Evolutionary conservation across 2,797 vertebrate species (phyloP).

Genomic region (Silurus aristotelis): DNA sequence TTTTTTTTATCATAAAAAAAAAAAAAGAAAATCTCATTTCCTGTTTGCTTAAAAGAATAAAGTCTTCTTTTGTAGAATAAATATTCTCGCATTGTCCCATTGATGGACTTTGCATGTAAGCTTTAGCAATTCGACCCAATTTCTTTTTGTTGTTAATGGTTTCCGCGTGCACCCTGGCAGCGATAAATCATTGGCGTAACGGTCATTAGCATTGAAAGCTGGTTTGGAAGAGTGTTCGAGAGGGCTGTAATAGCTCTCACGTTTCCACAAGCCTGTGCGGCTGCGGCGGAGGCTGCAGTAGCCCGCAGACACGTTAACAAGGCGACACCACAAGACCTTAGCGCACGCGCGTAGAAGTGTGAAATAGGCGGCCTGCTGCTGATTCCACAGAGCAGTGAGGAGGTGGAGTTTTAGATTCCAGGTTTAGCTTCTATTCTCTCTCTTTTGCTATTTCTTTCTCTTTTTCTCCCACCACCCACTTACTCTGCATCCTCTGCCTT

Average conservation of each 20-base stretch:
- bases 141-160: constrained; percentile 1
- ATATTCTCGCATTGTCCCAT: neutral
- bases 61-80: neutral
- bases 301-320: constrained; percentile 55
- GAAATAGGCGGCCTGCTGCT: constrained; percentile 1
- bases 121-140: neutral
- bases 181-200: constrained; percentile 53
- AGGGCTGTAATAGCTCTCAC: constrained; percentile 67
- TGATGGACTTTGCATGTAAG: constrained; percentile 2
- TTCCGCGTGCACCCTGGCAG: constrained; percentile 25
- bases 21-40: neutral
- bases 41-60: neutral
- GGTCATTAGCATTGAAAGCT: constrained; percentile 50
- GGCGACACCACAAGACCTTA: constrained; percentile 43
- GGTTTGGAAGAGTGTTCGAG: constrained; percentile 51
- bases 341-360: neutral
- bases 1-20: neutral
- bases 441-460: constrained; percentile 7
- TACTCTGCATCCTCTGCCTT: neutral
- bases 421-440: neutral
- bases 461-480: neutral
- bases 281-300: constrained; percentile 59
- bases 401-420: neutral
- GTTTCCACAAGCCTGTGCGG: constrained; percentile 52
- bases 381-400: neutral